Conservation (phyloP, 2,888 invertebrate species). For the Brachynemurus nebulosus region DNA sequence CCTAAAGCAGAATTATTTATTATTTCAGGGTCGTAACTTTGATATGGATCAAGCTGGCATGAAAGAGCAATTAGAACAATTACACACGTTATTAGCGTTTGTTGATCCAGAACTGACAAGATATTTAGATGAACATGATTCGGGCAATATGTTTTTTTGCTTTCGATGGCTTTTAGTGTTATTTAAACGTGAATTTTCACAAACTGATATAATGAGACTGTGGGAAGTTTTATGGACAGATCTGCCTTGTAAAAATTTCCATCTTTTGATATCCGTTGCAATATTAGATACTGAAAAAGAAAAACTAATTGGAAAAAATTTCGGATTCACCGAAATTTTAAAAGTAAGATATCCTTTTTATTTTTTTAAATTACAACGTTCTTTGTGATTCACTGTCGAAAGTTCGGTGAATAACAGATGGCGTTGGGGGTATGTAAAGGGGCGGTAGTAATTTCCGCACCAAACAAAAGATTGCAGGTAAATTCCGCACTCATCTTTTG, state of each 20-base stretch:
- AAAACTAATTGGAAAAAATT: constrained; percentile 78
- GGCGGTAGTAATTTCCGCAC: too few species aligned
- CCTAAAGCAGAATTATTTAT: not conserved
- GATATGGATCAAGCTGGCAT: constrained; percentile 95
- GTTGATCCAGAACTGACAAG: constrained; percentile 72
- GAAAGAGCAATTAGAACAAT: constrained; percentile 79
- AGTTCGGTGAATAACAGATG: too few species aligned
- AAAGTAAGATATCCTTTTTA: constrained; percentile 47
- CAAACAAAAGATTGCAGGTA: too few species aligned
- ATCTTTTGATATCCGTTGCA: constrained; percentile 83
- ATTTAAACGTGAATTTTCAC: constrained; percentile 88
- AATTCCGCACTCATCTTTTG: too few species aligned
- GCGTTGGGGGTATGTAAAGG: too few species aligned
- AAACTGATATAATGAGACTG: constrained; percentile 72
- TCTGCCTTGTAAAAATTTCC: constrained; percentile 88
- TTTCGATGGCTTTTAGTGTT: constrained; percentile 95
- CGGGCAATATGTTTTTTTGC: constrained; percentile 96
- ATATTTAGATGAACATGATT: constrained; percentile 76
- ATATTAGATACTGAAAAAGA: constrained; percentile 83
- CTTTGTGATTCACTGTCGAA: too few species aligned
- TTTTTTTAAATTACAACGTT: too few species aligned
- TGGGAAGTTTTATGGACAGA: constrained; percentile 98
- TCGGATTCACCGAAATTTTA: constrained; percentile 90
- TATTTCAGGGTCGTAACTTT: constrained; percentile 68
- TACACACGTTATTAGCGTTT: constrained; percentile 68